Conservation (phyloP, 1,140 invertebrate species). For the Armadillidium nasatum region DNA sequence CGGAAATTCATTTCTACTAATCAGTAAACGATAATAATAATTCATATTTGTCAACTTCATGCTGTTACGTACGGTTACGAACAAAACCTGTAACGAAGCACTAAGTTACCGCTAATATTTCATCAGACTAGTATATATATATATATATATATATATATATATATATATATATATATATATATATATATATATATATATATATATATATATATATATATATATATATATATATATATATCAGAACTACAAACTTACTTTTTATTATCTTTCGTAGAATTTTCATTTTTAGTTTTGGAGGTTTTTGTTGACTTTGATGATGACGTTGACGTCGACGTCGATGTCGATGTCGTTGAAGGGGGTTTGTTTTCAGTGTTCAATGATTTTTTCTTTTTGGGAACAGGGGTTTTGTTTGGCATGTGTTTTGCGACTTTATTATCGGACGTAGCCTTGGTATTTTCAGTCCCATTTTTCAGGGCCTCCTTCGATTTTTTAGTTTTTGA, state of each 20-base stretch:
- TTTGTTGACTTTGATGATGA: no score
- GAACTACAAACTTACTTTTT: background rate
- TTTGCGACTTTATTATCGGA: background rate
- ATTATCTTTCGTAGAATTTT: background rate
- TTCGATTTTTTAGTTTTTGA: background rate
- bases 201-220: slow-evolving; percentile 4
- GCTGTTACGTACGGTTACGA: no score
- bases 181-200: slow-evolving; percentile 3
- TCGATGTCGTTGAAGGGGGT: background rate
- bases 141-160: background rate
- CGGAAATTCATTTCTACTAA: no score
- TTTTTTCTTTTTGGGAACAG: background rate
- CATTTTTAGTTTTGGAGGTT: background rate
- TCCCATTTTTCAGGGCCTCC: background rate
- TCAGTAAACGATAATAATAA: no score
- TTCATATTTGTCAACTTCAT: no score
- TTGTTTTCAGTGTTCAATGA: background rate
- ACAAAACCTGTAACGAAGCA: no score
- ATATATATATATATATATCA: slow-evolving; percentile 8
- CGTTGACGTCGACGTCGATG: background rate
- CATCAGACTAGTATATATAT: no score
- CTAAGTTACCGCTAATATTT: no score
- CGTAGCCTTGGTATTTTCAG: background rate
- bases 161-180: slow-evolving; percentile 15
- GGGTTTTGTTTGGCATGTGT: background rate